A percentile compares a stretch with the other conserved stretches of the same genome.
Evolutionary conservation across 2,797 vertebrate genomes (phyloP).

Genomic region (Amblyraja radiata): DNA sequence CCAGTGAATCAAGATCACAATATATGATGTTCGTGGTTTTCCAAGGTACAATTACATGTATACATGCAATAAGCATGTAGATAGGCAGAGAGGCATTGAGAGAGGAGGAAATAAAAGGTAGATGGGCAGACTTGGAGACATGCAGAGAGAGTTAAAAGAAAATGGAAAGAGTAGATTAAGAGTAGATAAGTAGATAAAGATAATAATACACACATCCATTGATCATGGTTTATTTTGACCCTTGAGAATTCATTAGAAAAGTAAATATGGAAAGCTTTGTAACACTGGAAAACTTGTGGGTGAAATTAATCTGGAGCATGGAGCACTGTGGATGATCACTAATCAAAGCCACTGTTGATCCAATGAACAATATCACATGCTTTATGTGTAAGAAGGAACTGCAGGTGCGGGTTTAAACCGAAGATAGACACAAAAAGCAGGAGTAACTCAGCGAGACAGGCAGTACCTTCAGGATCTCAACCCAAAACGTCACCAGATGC

Average conservation of each 20-base stretch:
- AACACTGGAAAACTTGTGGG: not conserved
- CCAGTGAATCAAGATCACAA: too few relatives aligned
- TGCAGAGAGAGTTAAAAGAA: not conserved
- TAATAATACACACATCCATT: not conserved
- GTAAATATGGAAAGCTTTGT: not conserved
- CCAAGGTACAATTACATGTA: too few relatives aligned
- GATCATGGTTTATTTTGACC: not conserved
- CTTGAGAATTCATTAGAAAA: not conserved
- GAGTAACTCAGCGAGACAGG: too few relatives aligned
- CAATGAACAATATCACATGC: not conserved
- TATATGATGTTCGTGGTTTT: too few relatives aligned
- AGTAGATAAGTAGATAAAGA: not conserved
- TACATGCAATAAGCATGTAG: not conserved
- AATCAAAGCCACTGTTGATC: not conserved
- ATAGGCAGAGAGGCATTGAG: not conserved
- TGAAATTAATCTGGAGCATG: not conserved
- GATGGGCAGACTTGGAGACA: not conserved
- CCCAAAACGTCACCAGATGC: too few relatives aligned
- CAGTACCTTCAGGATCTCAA: too few relatives aligned
- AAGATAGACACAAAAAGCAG: too few relatives aligned
- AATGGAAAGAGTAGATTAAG: not conserved
- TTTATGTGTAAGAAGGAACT: too few relatives aligned
- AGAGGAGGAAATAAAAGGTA: not conserved
- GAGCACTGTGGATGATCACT: not conserved
- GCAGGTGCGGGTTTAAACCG: too few relatives aligned